Evolutionary conservation across 1,140 invertebrate genomes (phyloP).

Genomic region (Drosophila sproati): DNA sequence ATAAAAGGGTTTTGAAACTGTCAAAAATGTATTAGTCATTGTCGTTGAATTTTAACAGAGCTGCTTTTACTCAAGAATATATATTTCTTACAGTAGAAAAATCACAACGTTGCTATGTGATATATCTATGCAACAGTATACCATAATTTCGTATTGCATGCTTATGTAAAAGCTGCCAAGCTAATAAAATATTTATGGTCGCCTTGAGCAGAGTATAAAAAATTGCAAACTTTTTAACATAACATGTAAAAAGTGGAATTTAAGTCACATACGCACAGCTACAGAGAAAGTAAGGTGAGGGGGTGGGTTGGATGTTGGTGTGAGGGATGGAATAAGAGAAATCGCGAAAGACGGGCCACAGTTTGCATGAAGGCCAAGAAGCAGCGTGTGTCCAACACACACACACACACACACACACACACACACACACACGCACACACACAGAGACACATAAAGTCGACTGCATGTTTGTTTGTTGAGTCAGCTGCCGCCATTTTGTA

Average conservation of each 20-base stretch:
- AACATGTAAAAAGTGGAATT: slow-evolving; percentile 66
- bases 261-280: slow-evolving; percentile 58
- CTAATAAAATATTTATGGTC: slow-evolving; percentile 41
- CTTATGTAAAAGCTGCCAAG: not conserved
- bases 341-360: slow-evolving; percentile 62
- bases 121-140: not conserved
- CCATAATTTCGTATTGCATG: not conserved
- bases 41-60: not conserved
- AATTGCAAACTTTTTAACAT: slow-evolving; percentile 55
- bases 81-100: not conserved
- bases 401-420: slow-evolving; percentile 21
- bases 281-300: not conserved
- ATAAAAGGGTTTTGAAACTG: not conserved
- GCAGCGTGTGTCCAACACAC: slow-evolving; percentile 37
- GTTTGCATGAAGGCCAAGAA: slow-evolving; percentile 65
- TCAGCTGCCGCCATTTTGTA: slow-evolving; percentile 77
- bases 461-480: slow-evolving; percentile 53
- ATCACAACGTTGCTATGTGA: not conserved
- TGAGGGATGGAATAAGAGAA: slow-evolving; percentile 5
- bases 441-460: slow-evolving; percentile 12
- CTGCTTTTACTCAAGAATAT: not conserved
- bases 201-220: slow-evolving; percentile 30
- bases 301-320: too few species aligned
- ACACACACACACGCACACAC: slow-evolving; percentile 1
- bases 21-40: not conserved